Evolutionary conservation across 2,113 vertebrate species (phyloP).

Genomic region (Thamnophis sirtalis): DNA sequence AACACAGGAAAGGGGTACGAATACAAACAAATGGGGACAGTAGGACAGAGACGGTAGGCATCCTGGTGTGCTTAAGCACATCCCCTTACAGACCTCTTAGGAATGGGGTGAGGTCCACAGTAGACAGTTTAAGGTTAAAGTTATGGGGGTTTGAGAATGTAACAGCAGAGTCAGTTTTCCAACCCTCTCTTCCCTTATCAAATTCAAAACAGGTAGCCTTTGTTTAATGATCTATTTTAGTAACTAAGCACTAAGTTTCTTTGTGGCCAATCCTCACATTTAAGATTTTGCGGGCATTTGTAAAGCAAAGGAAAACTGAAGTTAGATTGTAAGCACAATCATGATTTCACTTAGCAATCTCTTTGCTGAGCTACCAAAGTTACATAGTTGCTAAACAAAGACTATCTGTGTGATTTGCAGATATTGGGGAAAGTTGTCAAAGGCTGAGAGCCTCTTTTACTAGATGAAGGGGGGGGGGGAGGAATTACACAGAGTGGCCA

Average conservation of each 20-base stretch:
- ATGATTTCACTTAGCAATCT: not conserved
- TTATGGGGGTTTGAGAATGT: too few relatives aligned
- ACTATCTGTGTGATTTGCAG: not conserved
- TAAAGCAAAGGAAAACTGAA: not conserved
- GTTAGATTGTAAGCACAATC: not conserved
- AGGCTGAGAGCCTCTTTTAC: not conserved
- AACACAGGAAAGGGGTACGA: too few relatives aligned
- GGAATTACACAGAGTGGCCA: not conserved
- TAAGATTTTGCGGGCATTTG: not conserved
- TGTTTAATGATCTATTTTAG: not conserved
- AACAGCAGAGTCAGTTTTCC: too few relatives aligned
- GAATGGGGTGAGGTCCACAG: too few relatives aligned
- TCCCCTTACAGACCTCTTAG: too few relatives aligned
- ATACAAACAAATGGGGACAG: too few relatives aligned
- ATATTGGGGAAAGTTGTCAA: not conserved
- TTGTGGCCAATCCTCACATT: not conserved
- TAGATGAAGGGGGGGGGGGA: not conserved
- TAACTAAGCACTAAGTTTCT: not conserved
- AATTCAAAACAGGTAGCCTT: not conserved
- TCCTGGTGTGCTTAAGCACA: too few relatives aligned
- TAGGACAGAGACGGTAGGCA: too few relatives aligned
- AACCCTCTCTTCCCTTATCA: not conserved
- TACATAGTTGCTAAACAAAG: not conserved
- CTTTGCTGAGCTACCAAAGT: not conserved
- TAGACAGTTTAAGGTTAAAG: too few relatives aligned